Evolutionary conservation across 1,140 invertebrate species (phyloP), one percentile per base, ranked within the genome.

Genomic region (Oscheius sp.): DNA sequence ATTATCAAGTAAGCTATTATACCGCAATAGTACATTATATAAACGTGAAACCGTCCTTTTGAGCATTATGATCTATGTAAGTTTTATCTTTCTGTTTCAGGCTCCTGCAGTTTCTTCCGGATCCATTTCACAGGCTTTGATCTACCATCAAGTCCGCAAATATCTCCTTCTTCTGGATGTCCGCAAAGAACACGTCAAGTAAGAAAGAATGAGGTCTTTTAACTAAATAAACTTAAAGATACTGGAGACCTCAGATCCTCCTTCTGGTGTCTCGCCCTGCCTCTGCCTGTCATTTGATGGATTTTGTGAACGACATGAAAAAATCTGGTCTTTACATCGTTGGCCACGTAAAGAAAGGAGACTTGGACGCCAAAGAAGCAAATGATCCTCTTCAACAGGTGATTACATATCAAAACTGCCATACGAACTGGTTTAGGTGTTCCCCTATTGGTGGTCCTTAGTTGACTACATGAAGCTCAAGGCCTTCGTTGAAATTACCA

Each of bases 121-220:
- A 15, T 96, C 93, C 55, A 96, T 99, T 78, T 95, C 93, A 58
- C 96, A 99, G 87, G 96, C 96, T 15, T 88, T 99, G 3, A 97
- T 99, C 82, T 99, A 99, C 85, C 96, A 99, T 85, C 96, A 99
- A 89, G 93, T 96, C 0, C 88, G 96, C 45, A 99, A 99, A 85
- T 99, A 99, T 86, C 87, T 99, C 3, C 85, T 99, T 0, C 89
- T 99, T 84, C 85, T 99, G 79, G 96, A 99, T 85, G 91, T 91
- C 1, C 88, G 96, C 3, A 96, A 98, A 77, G 92, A 96, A 84
- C 96, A 99, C 85, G 94, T 99, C 0, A 82, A 82, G 77, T 78
- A 73, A 78, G 59, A 31, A 7, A n/a, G n/a, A n/a, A n/a, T n/a
- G n/a, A n/a, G n/a, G n/a, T n/a, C n/a, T n/a, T n/a, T n/a, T n/a